Evolutionary conservation across 2,888 invertebrate genomes (phyloP).

Genomic region (Macrophya annulata): DNA sequence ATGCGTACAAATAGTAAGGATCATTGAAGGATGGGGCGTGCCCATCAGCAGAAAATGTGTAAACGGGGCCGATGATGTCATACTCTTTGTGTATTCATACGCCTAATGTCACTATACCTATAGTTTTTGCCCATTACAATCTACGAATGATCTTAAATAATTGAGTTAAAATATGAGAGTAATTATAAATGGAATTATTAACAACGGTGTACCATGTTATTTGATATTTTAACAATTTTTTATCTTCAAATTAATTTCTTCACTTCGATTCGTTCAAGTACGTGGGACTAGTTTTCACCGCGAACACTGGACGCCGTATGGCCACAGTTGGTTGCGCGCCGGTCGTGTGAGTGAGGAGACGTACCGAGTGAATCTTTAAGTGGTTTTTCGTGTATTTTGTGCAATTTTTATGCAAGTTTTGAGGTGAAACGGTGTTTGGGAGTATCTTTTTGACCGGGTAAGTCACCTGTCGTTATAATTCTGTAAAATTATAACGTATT

Average conservation of each 20-base stretch:
- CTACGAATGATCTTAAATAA: not conserved
- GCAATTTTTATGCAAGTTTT: conserved; percentile 72
- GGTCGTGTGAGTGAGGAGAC: conserved; percentile 74
- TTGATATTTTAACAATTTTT: not conserved
- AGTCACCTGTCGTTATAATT: conserved; percentile 62
- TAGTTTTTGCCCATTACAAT: conserved; percentile 15
- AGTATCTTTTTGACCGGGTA: conserved; percentile 73
- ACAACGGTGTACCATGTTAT: no score
- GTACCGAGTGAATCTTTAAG: conserved; percentile 65
- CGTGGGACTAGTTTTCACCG: conserved; percentile 70
- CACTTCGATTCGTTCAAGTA: not conserved
- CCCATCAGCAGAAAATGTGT: conserved; percentile 73
- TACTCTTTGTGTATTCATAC: conserved; percentile 74
- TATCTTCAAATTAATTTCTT: not conserved
- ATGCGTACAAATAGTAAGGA: conserved; percentile 59
- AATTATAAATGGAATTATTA: not conserved
- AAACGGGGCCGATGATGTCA: conserved; percentile 77
- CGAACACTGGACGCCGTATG: conserved; percentile 70
- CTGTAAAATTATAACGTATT: not conserved
- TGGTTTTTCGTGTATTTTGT: conserved; percentile 63
- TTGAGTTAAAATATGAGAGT: not conserved
- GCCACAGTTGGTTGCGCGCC: conserved; percentile 76
- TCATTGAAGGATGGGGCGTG: conserved; percentile 74
- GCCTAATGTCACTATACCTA: conserved; percentile 63
- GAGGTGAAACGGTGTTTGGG: conserved; percentile 70